Evolutionary conservation across 2,113 vertebrate genomes (phyloP), one percentile per base, ranked within the genome.

Genomic region (Etia nguti): DNA sequence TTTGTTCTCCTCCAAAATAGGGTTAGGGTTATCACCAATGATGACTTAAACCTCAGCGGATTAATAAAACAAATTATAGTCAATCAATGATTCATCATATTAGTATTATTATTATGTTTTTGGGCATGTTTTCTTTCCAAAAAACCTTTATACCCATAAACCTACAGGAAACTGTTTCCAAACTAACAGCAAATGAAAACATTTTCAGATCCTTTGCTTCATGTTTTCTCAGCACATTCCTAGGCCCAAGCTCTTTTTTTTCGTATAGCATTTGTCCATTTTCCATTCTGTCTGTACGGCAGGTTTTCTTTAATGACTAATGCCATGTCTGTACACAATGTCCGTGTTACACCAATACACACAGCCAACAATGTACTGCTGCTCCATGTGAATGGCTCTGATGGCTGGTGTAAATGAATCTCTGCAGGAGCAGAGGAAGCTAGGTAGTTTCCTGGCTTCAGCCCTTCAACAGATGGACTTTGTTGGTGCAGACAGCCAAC

Each of bases 401-500:
- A 86, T 79, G 85, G 83, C 75, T 91, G 88, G 92, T 93, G 85
- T 94, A 87, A 95, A 91, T 93, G 48, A 88, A 85, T 89, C 88
- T 93, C 93, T 93, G 88, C 89, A 88, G 86, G 93, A 80, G 80
- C 15, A 89, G 81, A 93, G 92, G 91, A 94, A 94, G 94, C 90
- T 86, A 88, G 90, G 93, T 92, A 88, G 85, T 93, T 94, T 94
- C 89, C 92, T 95, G 94, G 95, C 94, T 89, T 82, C 60, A 34
- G 73, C 75, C 59, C 86, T 73, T 84, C 81, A 95, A 95, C 94
- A 95, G 93, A 95, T 62, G 92, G 92, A 62, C 92, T 94, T 90
- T 92, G 92, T 90, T 92, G 89, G 93, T 91, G 88, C 90, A 93
- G 91, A 93, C 88, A 86, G 86, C 88, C 89, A 82, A 90, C 85